Conservation (phyloP, 2,888 invertebrate species). For the Lasioglossum oenotherae region DNA sequence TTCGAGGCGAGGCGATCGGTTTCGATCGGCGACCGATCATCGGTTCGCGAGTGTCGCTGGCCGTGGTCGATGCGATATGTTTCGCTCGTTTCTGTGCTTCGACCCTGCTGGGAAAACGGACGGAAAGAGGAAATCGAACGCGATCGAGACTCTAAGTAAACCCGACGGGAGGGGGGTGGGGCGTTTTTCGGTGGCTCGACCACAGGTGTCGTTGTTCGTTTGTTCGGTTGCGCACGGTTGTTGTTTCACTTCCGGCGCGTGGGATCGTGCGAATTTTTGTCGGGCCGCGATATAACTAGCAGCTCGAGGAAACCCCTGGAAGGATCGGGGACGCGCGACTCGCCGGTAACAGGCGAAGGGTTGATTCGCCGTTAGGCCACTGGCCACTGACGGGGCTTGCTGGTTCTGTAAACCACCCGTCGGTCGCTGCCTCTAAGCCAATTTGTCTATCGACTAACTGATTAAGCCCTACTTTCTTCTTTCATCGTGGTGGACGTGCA, state of each 20-base stretch:
- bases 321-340: constrained; percentile 60
- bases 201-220: constrained; percentile 2
- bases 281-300: constrained; percentile 27
- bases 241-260: constrained; percentile 13
- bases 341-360: constrained; percentile 53
- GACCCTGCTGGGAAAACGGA: neutral
- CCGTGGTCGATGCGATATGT: neutral
- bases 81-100: neutral
- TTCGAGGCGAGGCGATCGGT: constrained; percentile 1
- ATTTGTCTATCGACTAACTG: constrained; percentile 84
- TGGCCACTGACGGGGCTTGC: constrained; percentile 68
- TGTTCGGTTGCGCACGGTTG: neutral
- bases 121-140: neutral
- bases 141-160: neutral
- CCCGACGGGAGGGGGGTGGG: neutral
- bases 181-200: neutral
- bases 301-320: constrained; percentile 50
- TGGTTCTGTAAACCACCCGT: constrained; percentile 78
- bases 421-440: constrained; percentile 82
- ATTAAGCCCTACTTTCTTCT: constrained; percentile 83
- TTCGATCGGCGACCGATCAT: constrained; percentile 38
- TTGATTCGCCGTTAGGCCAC: constrained; percentile 69
- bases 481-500: constrained; percentile 71
- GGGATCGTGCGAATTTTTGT: constrained; percentile 7
- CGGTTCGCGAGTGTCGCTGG: constrained; percentile 5